phyloP scores from a whole-genome alignment of 2,888 invertebrate genomes.

The Drosophila formosana region DNA sequence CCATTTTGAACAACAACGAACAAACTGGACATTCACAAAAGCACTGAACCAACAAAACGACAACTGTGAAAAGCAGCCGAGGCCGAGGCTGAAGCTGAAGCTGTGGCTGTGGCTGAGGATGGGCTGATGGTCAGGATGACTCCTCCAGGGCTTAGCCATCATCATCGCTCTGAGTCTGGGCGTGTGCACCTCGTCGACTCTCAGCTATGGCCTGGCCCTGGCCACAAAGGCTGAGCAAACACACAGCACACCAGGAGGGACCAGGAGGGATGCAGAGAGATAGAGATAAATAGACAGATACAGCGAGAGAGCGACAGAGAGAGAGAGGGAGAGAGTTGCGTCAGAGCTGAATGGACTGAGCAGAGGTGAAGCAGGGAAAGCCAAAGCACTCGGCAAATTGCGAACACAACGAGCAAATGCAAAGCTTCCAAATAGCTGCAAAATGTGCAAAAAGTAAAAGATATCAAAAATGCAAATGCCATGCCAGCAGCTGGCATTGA shows the following conservation, averaged over 20 bases:
- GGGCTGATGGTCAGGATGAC: constrained; percentile 19
- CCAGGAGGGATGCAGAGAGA: neutral
- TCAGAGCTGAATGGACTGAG: constrained; percentile 50
- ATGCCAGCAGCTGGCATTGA: constrained; percentile 22
- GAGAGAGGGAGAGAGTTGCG: constrained; percentile 20
- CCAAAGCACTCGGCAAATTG: constrained; percentile 55
- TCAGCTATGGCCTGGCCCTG: constrained; percentile 47
- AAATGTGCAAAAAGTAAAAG: constrained; percentile 70
- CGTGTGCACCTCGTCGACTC: constrained; percentile 37
- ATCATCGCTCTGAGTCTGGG: constrained; percentile 13
- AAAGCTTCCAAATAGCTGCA: constrained; percentile 61
- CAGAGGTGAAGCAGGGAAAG: neutral
- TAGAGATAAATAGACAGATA: constrained; percentile 20
- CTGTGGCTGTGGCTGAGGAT: neutral
- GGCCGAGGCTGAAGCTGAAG: neutral
- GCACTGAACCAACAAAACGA: constrained; percentile 60
- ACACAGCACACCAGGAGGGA: neutral
- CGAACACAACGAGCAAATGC: constrained; percentile 40
- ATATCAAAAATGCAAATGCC: constrained; percentile 53
- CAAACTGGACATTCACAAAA: constrained; percentile 75
- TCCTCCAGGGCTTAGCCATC: constrained; percentile 30
- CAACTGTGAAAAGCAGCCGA: constrained; percentile 50
- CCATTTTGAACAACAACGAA: constrained; percentile 46
- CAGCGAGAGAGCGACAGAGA: constrained; percentile 29
- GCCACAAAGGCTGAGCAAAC: constrained; percentile 70